Evolutionary conservation across 2,113 vertebrate species (phyloP).

Genomic region (Bolborhynchus lineola): DNA sequence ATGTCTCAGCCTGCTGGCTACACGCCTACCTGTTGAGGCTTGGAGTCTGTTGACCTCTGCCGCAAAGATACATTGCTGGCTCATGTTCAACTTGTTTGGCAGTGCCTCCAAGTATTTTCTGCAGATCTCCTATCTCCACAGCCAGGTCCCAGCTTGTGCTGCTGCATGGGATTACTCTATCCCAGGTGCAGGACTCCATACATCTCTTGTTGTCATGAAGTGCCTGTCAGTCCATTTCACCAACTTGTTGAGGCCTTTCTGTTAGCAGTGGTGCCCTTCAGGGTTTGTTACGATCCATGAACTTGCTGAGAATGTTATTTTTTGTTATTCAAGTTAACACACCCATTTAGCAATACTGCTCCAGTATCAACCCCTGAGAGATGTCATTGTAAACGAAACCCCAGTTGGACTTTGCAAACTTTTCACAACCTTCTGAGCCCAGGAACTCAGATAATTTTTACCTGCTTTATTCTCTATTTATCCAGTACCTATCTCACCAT

Average conservation of each 20-base stretch:
- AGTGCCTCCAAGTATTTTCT: neutral
- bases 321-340: neutral
- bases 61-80: neutral
- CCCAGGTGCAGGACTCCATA: neutral
- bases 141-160: neutral
- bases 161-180: neutral
- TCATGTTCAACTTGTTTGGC: neutral
- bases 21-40: neutral
- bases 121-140: neutral
- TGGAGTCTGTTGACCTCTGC: neutral
- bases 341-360: neutral
- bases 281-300: neutral
- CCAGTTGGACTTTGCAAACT: neutral
- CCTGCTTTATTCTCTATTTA: neutral
- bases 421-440: neutral
- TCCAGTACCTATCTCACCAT: neutral
- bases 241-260: neutral
- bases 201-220: neutral
- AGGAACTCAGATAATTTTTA: neutral
- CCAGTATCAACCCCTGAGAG: neutral
- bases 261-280: neutral
- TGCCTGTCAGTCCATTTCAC: neutral
- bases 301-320: neutral
- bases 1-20: neutral
- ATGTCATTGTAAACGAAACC: neutral